A percentile compares a stretch with the other conserved stretches of the same genome.
Evolutionary conservation across 92 coral and sea anemone genomes (phyloP).

Genomic region (Epizoanthus ramosus): DNA sequence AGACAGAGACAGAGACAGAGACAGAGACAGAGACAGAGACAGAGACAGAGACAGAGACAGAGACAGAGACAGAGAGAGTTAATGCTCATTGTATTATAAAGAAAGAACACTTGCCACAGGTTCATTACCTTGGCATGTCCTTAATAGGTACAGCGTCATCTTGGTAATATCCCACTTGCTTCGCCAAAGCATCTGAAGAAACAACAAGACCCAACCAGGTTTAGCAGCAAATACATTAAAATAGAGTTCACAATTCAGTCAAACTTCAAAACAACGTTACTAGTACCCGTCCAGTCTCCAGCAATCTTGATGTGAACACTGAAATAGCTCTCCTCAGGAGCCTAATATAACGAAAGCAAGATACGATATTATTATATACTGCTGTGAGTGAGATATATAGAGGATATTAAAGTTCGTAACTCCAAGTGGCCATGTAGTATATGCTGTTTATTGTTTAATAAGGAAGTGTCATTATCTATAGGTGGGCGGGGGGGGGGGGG

Average conservation of each 20-base stretch:
- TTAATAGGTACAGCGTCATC: constrained; percentile 25
- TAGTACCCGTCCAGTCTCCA: constrained; percentile 37
- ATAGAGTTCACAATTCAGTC: background rate
- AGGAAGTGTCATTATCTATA: too few relatives aligned
- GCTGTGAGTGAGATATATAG: too few relatives aligned
- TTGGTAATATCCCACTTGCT: constrained; percentile 19
- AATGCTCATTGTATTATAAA: too few relatives aligned
- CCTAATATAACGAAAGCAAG: background rate
- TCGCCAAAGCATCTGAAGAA: constrained; percentile 27
- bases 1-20: too few relatives aligned
- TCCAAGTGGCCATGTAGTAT: too few relatives aligned
- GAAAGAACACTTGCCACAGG: too few relatives aligned
- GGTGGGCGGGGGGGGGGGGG: too few relatives aligned
- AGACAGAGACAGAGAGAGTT: too few relatives aligned
- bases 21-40: too few relatives aligned
- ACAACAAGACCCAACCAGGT: background rate
- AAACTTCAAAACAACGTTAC: background rate
- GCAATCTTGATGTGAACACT: constrained; percentile 44
- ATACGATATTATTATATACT: background rate
- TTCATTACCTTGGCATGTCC: constrained; percentile 33
- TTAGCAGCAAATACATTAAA: background rate
- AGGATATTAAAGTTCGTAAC: too few relatives aligned
- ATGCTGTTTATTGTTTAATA: too few relatives aligned
- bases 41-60: too few relatives aligned
- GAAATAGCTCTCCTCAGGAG: constrained; percentile 46